Evolutionary conservation across 2,888 invertebrate species (phyloP), one percentile per base, ranked within the genome.

Genomic region (Eutolmus rufibarbis): DNA sequence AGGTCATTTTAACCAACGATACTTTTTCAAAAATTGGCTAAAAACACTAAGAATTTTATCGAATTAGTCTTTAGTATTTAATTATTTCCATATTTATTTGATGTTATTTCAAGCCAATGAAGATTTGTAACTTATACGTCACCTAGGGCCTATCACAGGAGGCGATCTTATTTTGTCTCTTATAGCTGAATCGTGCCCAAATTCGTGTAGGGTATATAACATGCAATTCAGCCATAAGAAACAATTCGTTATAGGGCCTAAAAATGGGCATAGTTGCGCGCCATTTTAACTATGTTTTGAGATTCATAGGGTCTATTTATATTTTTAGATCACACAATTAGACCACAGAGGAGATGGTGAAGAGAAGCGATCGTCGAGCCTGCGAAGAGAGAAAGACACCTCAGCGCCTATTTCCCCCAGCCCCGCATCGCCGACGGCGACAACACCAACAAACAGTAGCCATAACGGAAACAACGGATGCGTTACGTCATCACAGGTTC

Each of bases 311-410:
- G 0, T 1, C 40, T 19, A 34, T 37, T 78, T 31, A 14, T 51
- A 46, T 1, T 87, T 91, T 0, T 92, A 94, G 94, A 92, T 93
- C 88, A 93, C 93, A 74, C 94, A 93, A 57, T 89, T 94, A 90
- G 94, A 94, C 90, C 94, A 94, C 90, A 93, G 94, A 93, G 93
- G 93, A 91, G 90, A 88, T 2, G n/a, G 19, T n/a, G 88, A 88
- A 57, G 89, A 89, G 2, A 87, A 87, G 66, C 88, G 89, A 84
- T 19, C 74, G 16, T 77, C 87, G 56, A 88, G 88, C 34, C 88
- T 89, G 46, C 87, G 89, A 82, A 88, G 89, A 31, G 88, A 89
- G 46, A 88, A 86, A 43, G 89, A 89, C 16, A 88, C 81, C 23
- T 89, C 88, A 77, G 77, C 77, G 31, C n/a, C 37, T 16, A 14